These are phyloP conservation scores for Drosophila melanogaster DNA, from an alignment of 1,140 invertebrate genomes.

Conservation along the genomic window DNA sequence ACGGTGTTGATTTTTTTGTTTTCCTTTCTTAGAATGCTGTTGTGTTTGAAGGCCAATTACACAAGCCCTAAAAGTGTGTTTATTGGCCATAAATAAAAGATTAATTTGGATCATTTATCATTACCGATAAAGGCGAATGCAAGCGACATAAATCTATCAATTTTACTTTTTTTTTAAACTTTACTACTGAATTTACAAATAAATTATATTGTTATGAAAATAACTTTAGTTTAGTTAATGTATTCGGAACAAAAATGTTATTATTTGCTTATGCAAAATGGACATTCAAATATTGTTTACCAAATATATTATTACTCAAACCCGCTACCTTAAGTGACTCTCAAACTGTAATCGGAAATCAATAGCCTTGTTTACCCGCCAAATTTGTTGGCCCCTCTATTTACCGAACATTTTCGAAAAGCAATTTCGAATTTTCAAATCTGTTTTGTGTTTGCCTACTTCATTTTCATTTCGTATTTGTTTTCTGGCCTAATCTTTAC, in stretches of 20 bases:
- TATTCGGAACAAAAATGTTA: background rate
- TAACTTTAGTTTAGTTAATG: background rate
- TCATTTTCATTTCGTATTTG: conserved; percentile 37
- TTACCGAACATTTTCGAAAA: conserved; percentile 34
- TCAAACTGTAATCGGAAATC: conserved; percentile 29
- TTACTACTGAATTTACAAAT: too few relatives aligned
- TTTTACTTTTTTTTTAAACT: background rate
- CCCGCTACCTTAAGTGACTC: background rate
- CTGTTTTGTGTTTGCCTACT: conserved; percentile 42
- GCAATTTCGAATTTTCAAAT: conserved; percentile 49
- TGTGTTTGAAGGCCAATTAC: conserved; percentile 55
- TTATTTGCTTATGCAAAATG: too few relatives aligned
- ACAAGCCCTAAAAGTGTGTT: conserved; percentile 23
- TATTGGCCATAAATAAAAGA: conserved; percentile 32
- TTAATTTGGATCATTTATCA: conserved; percentile 35
- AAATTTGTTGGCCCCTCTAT: conserved; percentile 10
- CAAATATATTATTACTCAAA: background rate
- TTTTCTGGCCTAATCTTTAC: conserved; percentile 27
- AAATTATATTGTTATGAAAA: too few relatives aligned
- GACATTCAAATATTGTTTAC: background rate
- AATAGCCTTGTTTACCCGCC: conserved; percentile 36
- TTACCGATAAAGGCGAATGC: conserved; percentile 14
- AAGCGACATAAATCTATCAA: conserved; percentile 11
- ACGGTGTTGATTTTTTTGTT: conserved; percentile 36
- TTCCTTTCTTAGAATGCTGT: conserved; percentile 37